These are phyloP conservation scores for Mustela nigripes DNA, from an alignment of 2,113 vertebrate genomes.

Conservation along the genomic window DNA sequence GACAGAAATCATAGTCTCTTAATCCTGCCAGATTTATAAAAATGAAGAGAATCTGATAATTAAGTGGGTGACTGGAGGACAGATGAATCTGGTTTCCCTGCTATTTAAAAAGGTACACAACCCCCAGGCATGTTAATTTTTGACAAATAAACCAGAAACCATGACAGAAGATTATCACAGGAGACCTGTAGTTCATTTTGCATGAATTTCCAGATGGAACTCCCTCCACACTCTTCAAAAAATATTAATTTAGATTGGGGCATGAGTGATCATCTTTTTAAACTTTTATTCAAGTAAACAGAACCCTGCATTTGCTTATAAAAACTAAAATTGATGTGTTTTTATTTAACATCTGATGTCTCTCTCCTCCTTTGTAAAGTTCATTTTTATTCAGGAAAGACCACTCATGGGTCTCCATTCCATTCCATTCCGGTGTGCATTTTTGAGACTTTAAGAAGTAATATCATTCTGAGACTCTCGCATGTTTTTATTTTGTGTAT, in stretches of 20 bases:
- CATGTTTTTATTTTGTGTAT: conserved; percentile 39
- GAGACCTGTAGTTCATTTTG: conserved; percentile 59
- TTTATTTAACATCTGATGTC: not conserved
- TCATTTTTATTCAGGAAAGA: conserved; percentile 21
- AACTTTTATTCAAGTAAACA: conserved; percentile 52
- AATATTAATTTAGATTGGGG: conserved; percentile 73
- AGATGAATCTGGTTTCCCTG: conserved; percentile 65
- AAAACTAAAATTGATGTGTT: conserved; percentile 45
- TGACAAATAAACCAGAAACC: conserved; percentile 75
- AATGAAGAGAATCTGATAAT: conserved; percentile 74
- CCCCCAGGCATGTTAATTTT: conserved; percentile 77
- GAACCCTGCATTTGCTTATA: conserved; percentile 18
- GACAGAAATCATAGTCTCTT: conserved; percentile 59
- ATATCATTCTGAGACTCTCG: not conserved
- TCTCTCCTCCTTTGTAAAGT: conserved; percentile 13
- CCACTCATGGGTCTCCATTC: not conserved
- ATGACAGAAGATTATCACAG: conserved; percentile 60
- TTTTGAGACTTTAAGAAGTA: conserved; percentile 28
- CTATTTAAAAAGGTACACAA: conserved; percentile 40
- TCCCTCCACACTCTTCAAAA: conserved; percentile 70
- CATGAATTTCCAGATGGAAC: conserved; percentile 69
- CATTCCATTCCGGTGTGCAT: not conserved
- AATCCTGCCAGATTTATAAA: conserved; percentile 71
- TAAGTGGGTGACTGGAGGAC: conserved; percentile 72
- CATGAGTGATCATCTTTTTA: conserved; percentile 67